Evolutionary conservation across 2,797 vertebrate genomes (phyloP), one percentile per base, ranked within the genome.

Genomic region (Neosilurus mollespiculum): DNA sequence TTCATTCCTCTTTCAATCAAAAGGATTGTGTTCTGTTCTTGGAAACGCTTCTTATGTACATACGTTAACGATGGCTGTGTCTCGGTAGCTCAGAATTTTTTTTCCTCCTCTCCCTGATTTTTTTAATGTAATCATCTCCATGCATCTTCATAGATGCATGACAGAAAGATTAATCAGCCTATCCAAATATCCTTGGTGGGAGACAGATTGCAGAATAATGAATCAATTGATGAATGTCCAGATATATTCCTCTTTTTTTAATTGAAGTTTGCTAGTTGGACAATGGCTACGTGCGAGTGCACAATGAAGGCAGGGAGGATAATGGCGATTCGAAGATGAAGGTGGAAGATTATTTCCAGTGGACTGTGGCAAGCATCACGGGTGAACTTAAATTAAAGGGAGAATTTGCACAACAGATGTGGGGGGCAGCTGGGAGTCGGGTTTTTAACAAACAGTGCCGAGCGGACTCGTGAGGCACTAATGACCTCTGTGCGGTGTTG

Each of bases 101-200:
- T 81, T 58, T 20, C 22, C 11, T 34, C 22, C 56, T 75, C 54
- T 58, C 49, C 9, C 6, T 49, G 61, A 67, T 73, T 85, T 86
- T 83, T 84, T 84, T 84, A 86, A 77, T 91, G 89, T 90, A 91
- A 92, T 89, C 90, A 90, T 90, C 81, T 82, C 43, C 89, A 93
- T 93, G 91, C 65, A 92, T 94, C 92, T 93, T 93, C 91, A 93
- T 90, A 87, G 84, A 90, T 90, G 78, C 75, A 85, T 92, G 93
- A 93, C 92, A 93, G 91, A 91, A 89, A 92, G 92, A 94, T 94
- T 93, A 92, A 94, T 94, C 91, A 91, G 89, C 88, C 91, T 89
- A 90, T 90, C 89, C 90, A 82, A 90, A 91, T 91, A 90, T 89
- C 90, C 87, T 86, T 87, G 90, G 88, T 81, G 87, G 81, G 79